phyloP scores from a whole-genome alignment of 53 echinoderm and acorn worm species.

The Glandiceps talaboti region DNA sequence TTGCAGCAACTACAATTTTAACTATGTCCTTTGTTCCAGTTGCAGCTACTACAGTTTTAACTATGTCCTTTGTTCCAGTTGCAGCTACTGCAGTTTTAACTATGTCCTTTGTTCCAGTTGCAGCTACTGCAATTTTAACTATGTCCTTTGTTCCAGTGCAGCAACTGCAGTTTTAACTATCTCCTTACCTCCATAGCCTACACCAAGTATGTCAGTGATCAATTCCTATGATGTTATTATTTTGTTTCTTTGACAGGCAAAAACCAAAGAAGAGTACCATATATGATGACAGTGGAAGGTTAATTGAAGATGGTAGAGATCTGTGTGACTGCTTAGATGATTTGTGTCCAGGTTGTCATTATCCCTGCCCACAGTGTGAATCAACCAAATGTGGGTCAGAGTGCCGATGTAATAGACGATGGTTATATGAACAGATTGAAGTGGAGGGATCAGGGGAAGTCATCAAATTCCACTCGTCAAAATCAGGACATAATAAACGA shows the following conservation, averaged over 20 bases:
- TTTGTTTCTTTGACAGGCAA: slow-evolving; percentile 16
- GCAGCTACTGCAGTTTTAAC: too few relatives aligned
- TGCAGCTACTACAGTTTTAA: too few relatives aligned
- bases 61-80: too few relatives aligned
- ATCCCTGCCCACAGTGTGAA: slow-evolving; percentile 68
- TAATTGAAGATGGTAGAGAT: slow-evolving; percentile 38
- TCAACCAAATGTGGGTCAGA: slow-evolving; percentile 79
- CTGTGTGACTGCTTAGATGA: slow-evolving; percentile 75
- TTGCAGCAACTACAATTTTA: too few relatives aligned
- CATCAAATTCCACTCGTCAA: slow-evolving; percentile 30
- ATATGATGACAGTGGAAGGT: slow-evolving; percentile 64
- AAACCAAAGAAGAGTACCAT: slow-evolving; percentile 30
- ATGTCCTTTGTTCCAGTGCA: too few relatives aligned
- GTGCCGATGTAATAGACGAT: slow-evolving; percentile 83
- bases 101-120: too few relatives aligned
- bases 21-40: too few relatives aligned
- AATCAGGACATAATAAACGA: not conserved
- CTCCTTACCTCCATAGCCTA: too few relatives aligned
- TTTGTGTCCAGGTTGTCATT: slow-evolving; percentile 79
- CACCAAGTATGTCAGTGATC: too few relatives aligned
- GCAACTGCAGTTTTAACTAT: too few relatives aligned
- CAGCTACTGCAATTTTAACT: too few relatives aligned
- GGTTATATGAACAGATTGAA: slow-evolving; percentile 87
- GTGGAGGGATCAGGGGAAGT: slow-evolving; percentile 47
- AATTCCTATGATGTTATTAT: slow-evolving; percentile 2